phyloP scores from a whole-genome alignment of 2,797 vertebrate genomes.

The Rousettus madagascariensis region DNA sequence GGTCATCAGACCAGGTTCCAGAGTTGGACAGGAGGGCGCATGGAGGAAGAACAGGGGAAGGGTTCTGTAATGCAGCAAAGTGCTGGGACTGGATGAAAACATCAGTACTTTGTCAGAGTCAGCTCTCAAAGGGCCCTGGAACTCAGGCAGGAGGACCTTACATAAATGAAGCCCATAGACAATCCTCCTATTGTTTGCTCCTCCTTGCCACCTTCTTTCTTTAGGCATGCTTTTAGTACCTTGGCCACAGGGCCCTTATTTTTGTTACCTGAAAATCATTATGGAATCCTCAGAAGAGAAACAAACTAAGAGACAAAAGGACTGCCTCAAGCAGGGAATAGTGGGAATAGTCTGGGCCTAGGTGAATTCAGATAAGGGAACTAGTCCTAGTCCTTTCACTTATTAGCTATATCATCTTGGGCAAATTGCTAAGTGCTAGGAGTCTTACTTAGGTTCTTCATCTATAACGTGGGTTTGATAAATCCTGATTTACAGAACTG shows the following conservation, averaged over 20 bases:
- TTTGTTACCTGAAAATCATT: neutral
- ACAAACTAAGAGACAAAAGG: neutral
- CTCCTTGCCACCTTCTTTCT: neutral
- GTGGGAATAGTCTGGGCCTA: neutral
- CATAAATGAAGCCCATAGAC: neutral
- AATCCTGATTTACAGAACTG: neutral
- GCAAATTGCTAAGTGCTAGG: neutral
- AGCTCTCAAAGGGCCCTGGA: neutral
- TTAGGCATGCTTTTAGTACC: neutral
- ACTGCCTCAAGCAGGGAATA: neutral
- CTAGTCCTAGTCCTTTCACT: neutral
- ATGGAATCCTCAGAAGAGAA: neutral
- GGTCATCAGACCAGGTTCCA: neutral
- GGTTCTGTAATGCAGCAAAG: neutral
- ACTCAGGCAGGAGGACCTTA: neutral
- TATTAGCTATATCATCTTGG: neutral
- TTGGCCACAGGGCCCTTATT: neutral
- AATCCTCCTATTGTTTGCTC: neutral
- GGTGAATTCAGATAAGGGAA: neutral
- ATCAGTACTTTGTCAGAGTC: neutral
- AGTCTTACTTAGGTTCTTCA: neutral
- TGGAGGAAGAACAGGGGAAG: neutral
- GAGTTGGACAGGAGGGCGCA: neutral
- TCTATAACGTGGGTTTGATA: neutral
- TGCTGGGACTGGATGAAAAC: neutral